Evolutionary conservation across 2,888 invertebrate species (phyloP), one percentile per base, ranked within the genome.

Genomic region (Drosophila putrida): DNA sequence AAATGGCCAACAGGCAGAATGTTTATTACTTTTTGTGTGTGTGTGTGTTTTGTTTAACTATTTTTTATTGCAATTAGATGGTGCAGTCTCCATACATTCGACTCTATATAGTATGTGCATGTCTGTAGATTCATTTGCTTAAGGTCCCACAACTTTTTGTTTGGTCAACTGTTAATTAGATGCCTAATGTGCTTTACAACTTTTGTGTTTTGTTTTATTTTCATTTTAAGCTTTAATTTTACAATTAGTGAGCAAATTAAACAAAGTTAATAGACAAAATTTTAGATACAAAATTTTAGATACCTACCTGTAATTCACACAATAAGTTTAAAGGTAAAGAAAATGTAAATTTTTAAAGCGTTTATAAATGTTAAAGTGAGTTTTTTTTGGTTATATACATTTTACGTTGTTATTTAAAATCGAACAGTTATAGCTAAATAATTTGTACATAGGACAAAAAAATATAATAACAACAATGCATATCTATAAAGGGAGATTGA

Each of bases 31-130:
- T 51, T 76, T 41, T 62, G 36, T 50, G 54, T 54, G 20, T 20
- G 20, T 20, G 47, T 63, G 55, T 57, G 55, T 73, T 85, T 82
- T 72, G 69, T 72, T 73, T 68, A 74, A 77, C 80, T 73, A 77
- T 68, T 80, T 88, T 88, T 80, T 73, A 88, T 70, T 67, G 82
- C 77, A 82, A 68, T 81, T 84, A 71, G 68, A 70, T 55, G 47
- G 54, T 55, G 70, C 68, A 63, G 33, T 60, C 65, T 15, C 25
- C 15, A 39, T 6, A 9, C 28, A 44, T 46, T 8, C 13, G 51
- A 13, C 43, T 33, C 43, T 10, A 20, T 20, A 13, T 27, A 39
- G 1, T 41, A 20, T 35, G 9, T 25, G 4, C 33, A 9, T 54
- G 33, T 62, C 11, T 41, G 28, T 28, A 15, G 11, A 38, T 38